Base-by-base conservation (phyloP, 1,140 invertebrate species). In the Planococcus citri region DNA sequence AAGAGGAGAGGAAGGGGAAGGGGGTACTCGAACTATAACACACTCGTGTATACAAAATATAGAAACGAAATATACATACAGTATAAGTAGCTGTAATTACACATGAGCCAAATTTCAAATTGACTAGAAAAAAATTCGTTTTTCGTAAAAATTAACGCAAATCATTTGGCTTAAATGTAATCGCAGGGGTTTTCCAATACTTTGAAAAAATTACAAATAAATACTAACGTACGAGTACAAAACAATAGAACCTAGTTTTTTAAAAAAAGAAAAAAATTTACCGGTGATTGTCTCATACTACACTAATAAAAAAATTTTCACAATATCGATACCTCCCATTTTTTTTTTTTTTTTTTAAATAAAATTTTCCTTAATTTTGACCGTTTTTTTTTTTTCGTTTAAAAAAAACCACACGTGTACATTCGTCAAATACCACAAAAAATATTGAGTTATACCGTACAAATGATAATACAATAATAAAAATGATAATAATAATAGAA, bases 51-150 rank as follows among this genome's bases (percentile, higher is more conserved):
- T 33, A 12, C 29, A n/a, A n/a, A n/a, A n/a, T n/a, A 33, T 33
- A 3, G 4, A 33, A 33, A 33, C 29, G 29, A 33, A 12, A 33
- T 33, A 33, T 33, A 6, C 29, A n/a, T n/a, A n/a, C n/a, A n/a
- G n/a, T n/a, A n/a, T n/a, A n/a, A n/a, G n/a, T 8, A 37, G 33
- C 41, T 6, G 6, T 17, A 10, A 64, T 64, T 20, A 64, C 60
- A 64, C 10, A 25, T 9, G 25, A 64, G 60, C 60, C 60, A 64
- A 64, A 64, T 60, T 60, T n/a, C 17, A 25, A 64, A 64, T 64
- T 64, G 60, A 64, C 60, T 64, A 64, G 60, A 64, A 25, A 25
- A 20, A n/a, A n/a, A n/a, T n/a, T n/a, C 17, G 3, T 64, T 64
- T 64, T 64, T 64, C n/a, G 41, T 51, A 51, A 51, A 51, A 51